These are phyloP conservation scores for Dicranocentrus wangi DNA, from an alignment of 2,888 invertebrate genomes.

Conservation along the genomic window DNA sequence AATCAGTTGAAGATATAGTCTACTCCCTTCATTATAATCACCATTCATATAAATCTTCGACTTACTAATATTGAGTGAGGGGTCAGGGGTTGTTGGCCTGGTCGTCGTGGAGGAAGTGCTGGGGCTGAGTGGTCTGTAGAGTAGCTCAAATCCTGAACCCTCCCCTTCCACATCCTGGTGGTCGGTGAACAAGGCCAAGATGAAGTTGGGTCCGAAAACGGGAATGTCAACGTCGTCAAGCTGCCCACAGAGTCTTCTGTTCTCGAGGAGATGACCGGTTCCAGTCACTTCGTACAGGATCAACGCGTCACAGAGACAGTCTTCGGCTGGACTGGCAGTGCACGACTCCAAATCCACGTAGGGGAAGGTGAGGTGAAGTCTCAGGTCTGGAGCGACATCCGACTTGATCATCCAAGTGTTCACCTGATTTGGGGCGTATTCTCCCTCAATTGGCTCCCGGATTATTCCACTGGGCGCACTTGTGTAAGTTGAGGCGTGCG, in stretches of 20 bases:
- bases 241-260: conserved; percentile 9
- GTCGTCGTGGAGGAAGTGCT: neutral
- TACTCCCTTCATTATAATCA: neutral
- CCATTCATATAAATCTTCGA: neutral
- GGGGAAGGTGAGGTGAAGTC: neutral
- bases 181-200: conserved; percentile 28
- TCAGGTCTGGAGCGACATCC: neutral
- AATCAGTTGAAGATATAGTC: neutral
- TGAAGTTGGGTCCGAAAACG: conserved; percentile 20
- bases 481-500: neutral
- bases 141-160: conserved; percentile 15
- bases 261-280: neutral
- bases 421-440: conserved; percentile 19
- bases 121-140: neutral
- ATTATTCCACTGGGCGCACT: conserved; percentile 24
- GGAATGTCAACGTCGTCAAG: neutral
- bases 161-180: neutral
- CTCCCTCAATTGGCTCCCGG: conserved; percentile 11
- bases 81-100: neutral
- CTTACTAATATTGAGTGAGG: neutral
- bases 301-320: conserved; percentile 26
- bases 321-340: neutral
- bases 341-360: neutral
- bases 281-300: conserved; percentile 9
- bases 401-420: conserved; percentile 22